phyloP scores from a whole-genome alignment of 2,113 vertebrate species.

The Nestor notabilis region DNA sequence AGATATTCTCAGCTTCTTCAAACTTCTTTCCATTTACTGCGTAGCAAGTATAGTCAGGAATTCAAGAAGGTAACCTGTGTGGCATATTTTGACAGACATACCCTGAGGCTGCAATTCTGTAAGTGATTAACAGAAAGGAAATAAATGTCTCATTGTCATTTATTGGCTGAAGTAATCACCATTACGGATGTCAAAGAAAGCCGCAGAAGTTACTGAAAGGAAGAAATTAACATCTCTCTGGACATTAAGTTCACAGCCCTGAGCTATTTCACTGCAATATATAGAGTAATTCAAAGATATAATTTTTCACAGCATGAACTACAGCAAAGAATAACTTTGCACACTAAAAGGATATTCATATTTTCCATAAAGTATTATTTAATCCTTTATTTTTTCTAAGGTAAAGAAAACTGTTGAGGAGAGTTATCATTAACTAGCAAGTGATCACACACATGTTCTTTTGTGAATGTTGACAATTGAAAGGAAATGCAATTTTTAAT shows the following conservation, averaged over 20 bases:
- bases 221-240: not conserved
- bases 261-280: not conserved
- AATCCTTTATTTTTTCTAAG: not conserved
- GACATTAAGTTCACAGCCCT: not conserved
- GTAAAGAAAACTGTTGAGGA: not conserved
- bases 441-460: not conserved
- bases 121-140: constrained; percentile 65
- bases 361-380: not conserved
- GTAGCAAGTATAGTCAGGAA: not conserved
- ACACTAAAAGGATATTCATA: not conserved
- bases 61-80: constrained; percentile 34
- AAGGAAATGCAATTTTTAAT: not conserved
- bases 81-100: constrained; percentile 13
- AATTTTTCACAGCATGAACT: not conserved
- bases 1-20: not conserved
- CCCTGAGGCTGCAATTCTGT: constrained; percentile 11
- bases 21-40: not conserved
- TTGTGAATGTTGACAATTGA: not conserved
- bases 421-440: not conserved
- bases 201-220: not conserved
- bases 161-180: constrained; percentile 31
- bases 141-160: constrained; percentile 58
- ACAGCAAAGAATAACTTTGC: not conserved
- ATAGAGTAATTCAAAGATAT: not conserved
- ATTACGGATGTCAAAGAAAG: not conserved